Conservation (phyloP, 2,888 invertebrate genomes). For the Sphinx pinastri region DNA sequence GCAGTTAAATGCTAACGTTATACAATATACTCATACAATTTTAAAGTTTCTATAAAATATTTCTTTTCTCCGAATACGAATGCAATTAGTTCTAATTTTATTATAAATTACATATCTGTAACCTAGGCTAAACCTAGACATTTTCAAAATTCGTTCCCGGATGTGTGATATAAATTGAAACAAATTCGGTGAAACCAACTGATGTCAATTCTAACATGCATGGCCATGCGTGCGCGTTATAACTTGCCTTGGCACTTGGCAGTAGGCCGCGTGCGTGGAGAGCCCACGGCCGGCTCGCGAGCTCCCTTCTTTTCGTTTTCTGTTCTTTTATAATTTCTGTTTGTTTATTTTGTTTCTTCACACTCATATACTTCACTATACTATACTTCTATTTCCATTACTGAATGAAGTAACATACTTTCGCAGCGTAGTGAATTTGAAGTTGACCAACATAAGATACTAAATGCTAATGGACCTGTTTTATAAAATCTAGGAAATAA, state of each 20-base stretch:
- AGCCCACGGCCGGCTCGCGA: constrained; percentile 13
- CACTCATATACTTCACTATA: constrained; percentile 43
- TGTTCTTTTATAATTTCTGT: constrained; percentile 12
- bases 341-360: constrained; percentile 24
- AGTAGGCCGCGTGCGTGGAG: background rate
- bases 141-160: too few relatives aligned
- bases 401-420: constrained; percentile 41
- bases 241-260: background rate
- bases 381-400: constrained; percentile 39
- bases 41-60: too few relatives aligned
- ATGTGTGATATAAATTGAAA: too few relatives aligned
- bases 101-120: too few relatives aligned
- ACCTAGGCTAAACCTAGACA: too few relatives aligned
- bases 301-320: constrained; percentile 19
- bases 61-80: too few relatives aligned
- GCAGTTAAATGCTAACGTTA: too few relatives aligned
- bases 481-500: too few relatives aligned
- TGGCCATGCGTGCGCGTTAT: background rate
- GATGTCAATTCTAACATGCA: background rate
- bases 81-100: too few relatives aligned
- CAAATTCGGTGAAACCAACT: too few relatives aligned
- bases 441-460: constrained; percentile 33
- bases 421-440: constrained; percentile 52
- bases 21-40: too few relatives aligned
- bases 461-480: too few relatives aligned